Evolutionary conservation across 2,797 vertebrate genomes (phyloP).

Genomic region (Sebastes wilsoni): DNA sequence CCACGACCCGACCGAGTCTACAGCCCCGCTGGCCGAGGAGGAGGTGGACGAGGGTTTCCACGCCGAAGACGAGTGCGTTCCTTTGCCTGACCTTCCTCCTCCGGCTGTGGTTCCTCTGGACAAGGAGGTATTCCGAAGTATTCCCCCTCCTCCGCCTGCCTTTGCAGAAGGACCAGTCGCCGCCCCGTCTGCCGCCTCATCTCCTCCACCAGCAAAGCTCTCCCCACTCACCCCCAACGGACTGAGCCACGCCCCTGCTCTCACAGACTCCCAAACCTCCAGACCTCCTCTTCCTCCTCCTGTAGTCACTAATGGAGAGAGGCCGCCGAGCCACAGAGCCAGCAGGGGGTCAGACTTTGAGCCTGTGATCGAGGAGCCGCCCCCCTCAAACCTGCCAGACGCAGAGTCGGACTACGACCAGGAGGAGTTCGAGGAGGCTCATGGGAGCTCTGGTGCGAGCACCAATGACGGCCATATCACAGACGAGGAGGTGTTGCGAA

Average conservation of each 20-base stretch:
- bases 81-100: constrained; percentile 75
- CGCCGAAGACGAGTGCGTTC: constrained; percentile 83
- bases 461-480: constrained; percentile 85
- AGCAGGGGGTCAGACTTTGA: constrained; percentile 47
- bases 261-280: constrained; percentile 27
- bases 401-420: constrained; percentile 92
- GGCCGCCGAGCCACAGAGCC: constrained; percentile 3
- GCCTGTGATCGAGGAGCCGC: constrained; percentile 67
- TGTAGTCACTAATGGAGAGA: constrained; percentile 58
- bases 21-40: constrained; percentile 86
- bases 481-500: constrained; percentile 83
- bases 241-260: constrained; percentile 16
- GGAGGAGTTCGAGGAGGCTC: constrained; percentile 89
- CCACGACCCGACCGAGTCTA: constrained; percentile 83
- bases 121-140: constrained; percentile 73
- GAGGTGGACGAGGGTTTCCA: constrained; percentile 90
- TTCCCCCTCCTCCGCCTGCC: constrained; percentile 81
- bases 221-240: constrained; percentile 34
- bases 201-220: constrained; percentile 25
- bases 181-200: constrained; percentile 30
- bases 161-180: constrained; percentile 73
- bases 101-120: constrained; percentile 66
- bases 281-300: constrained; percentile 32
- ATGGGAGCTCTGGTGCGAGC: constrained; percentile 83
- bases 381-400: constrained; percentile 79